Evolutionary conservation across 2,888 invertebrate species (phyloP), one percentile per base, ranked within the genome.

Genomic region (Dryococelus australis): DNA sequence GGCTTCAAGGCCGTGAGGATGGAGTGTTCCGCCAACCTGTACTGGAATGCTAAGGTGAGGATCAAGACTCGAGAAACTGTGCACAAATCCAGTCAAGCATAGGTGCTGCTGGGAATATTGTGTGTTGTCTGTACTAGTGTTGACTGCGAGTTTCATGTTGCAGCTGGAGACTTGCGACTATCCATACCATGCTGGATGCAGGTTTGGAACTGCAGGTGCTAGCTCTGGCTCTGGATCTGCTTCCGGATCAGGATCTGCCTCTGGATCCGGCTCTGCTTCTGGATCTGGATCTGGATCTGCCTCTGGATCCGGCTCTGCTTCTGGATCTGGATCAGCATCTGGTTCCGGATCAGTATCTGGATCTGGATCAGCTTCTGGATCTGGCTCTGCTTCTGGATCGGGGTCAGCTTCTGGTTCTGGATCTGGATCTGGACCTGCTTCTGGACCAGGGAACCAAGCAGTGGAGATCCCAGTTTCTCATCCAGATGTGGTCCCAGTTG

Each of bases 131-230:
- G 65, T 10, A 9, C 20, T 8, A n/a, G 65, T 65, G n/a, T 24
- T 65, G 65, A 65, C 65, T 16, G 0, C 20, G n/a, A 10, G 24
- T 65, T n/a, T 2, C 20, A 8, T 83, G 83, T 83, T 83, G 10
- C 83, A 83, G 83, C 83, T 83, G 83, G 43, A 83, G 20, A 83
- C 83, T 6, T 83, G 83, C 35, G 83, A 83, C 83, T 83, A 83
- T 9, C 83, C 83, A 12, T 28, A 28, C 43, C 83, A 28, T 13
- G 83, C 83, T 4, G 28, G 83, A 1, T 83, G 83, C 28, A 83
- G 2, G 8, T 83, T 24, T 5, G 83, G 65, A 20, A 24, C 13
- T 65, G 20, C 65, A 24, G 10, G 13, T 65, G 20, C 65, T 65
- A 65, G 65, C 65, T 65, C 65, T 20, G 65, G 65, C 6, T 65